Evolutionary conservation across 2,113 vertebrate genomes (phyloP).

Genomic region (Engystomops pustulosus): DNA sequence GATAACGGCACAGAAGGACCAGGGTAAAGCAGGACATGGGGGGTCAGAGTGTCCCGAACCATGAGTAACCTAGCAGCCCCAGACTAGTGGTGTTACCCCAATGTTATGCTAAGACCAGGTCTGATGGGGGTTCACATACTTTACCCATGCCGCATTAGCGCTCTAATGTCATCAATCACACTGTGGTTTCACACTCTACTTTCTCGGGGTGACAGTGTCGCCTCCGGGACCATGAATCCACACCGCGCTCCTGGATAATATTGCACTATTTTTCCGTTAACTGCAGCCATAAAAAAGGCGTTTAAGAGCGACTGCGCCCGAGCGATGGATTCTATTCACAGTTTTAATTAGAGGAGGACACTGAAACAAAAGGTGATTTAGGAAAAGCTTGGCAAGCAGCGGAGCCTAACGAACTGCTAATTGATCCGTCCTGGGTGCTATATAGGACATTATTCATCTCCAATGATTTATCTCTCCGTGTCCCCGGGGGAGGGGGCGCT

Average conservation of each 20-base stretch:
- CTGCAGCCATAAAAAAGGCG: conserved; percentile 15
- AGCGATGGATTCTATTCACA: conserved; percentile 39
- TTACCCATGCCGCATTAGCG: too few species aligned
- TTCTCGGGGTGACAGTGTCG: too few species aligned
- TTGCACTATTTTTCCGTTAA: not conserved
- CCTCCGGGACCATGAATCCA: not conserved
- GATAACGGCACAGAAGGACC: too few species aligned
- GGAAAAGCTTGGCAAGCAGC: conserved; percentile 40
- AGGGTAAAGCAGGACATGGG: too few species aligned
- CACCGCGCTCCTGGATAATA: not conserved
- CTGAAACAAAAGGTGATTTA: conserved; percentile 56
- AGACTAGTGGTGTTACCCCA: too few species aligned
- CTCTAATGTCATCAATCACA: too few species aligned
- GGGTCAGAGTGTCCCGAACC: too few species aligned
- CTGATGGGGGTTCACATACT: too few species aligned
- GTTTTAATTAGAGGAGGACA: conserved; percentile 50
- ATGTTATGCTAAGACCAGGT: too few species aligned
- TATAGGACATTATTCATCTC: conserved; percentile 36
- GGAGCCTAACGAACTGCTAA: conserved; percentile 52
- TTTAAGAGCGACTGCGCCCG: not conserved
- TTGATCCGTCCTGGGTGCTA: conserved; percentile 34
- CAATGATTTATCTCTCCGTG: conserved; percentile 42
- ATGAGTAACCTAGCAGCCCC: too few species aligned
- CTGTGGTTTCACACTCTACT: too few species aligned
- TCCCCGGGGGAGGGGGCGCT: not conserved